Evolutionary conservation across 2,888 invertebrate genomes (phyloP).

Genomic region (Amphipoea oculea): DNA sequence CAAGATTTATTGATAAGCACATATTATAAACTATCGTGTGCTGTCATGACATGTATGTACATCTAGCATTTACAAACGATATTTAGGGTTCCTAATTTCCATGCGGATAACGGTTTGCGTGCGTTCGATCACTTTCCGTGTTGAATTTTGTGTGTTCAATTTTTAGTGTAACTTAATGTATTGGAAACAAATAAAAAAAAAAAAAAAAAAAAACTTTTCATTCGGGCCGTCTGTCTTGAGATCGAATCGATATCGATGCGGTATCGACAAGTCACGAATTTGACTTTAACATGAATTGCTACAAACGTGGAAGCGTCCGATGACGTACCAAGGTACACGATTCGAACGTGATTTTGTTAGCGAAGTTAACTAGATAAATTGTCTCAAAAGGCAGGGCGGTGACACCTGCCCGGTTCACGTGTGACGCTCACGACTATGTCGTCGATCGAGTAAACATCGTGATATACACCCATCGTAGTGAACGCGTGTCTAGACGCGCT

Average conservation of each 20-base stretch:
- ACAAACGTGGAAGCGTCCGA: constrained; percentile 65
- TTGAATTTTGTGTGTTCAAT: too few relatives aligned
- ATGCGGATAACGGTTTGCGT: constrained; percentile 83
- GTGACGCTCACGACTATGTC: constrained; percentile 66
- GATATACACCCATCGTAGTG: constrained; percentile 47
- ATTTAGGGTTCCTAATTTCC: constrained; percentile 79
- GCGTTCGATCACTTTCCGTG: constrained; percentile 85
- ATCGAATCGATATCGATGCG: constrained; percentile 85
- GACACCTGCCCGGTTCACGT: constrained; percentile 64
- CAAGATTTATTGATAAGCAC: constrained; percentile 67
- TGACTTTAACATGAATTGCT: constrained; percentile 72
- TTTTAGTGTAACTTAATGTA: too few relatives aligned
- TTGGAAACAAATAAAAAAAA: too few relatives aligned
- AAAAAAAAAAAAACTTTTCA: constrained; percentile 88
- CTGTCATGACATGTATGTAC: constrained; percentile 67
- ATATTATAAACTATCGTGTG: constrained; percentile 66
- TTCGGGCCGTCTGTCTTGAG: constrained; percentile 82
- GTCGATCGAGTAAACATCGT: constrained; percentile 69
- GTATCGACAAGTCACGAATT: constrained; percentile 85
- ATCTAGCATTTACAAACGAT: constrained; percentile 71
- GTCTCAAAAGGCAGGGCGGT: constrained; percentile 66
- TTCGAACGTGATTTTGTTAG: constrained; percentile 71
- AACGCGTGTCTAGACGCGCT: constrained; percentile 51
- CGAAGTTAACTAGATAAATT: constrained; percentile 69
- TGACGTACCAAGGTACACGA: constrained; percentile 67